Evolutionary conservation across 2,797 vertebrate genomes (phyloP), one percentile per base, ranked within the genome.

Genomic region (Falco peregrinus): DNA sequence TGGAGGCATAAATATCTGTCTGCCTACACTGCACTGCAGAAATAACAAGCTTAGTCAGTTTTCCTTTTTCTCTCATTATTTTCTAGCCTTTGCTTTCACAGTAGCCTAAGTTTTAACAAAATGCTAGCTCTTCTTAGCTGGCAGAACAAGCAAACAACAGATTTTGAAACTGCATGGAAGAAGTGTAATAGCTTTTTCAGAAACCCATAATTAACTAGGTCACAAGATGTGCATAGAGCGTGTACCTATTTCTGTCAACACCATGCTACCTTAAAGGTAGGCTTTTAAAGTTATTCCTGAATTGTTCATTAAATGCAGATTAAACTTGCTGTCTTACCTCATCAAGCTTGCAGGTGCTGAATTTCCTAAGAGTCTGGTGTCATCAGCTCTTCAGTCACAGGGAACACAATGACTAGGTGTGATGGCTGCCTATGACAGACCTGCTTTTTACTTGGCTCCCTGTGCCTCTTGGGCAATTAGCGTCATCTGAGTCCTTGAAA

Each of bases 291-390:
- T 90, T 74, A 60, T 70, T 93, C 75, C 83, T 89, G 91, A 89
- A 81, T 84, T 84, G 71, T 94, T 93, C 92, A 87, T 96, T 87
- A 96, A 86, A 94, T 84, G 80, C 76, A 91, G 85, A 91, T 90
- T 94, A 97, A 82, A 37, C 81, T 89, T 89, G 54, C 77, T 95
- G 87, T 90, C 65, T 94, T 92, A 85, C 33, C 59, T 87, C 93
- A 96, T 97, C 87, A 94, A 68, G 68, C 28, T 93, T 87, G 67
- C 70, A 86, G 86, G 59, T 22, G 3, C 71, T 80, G 93, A 77
- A 78, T 65, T 93, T 92, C 90, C 57, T 70, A 48, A 45, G 76
- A 90, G 79, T 75, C 76, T 95, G 24, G 67, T 60, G 77, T 88
- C 82, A 63, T 84, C 82, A 92, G 48, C 74, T 85, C 79, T 86